These are phyloP conservation scores for Chiroxiphia lanceolata DNA, from an alignment of 2,797 vertebrate species.

Conservation along the genomic window DNA sequence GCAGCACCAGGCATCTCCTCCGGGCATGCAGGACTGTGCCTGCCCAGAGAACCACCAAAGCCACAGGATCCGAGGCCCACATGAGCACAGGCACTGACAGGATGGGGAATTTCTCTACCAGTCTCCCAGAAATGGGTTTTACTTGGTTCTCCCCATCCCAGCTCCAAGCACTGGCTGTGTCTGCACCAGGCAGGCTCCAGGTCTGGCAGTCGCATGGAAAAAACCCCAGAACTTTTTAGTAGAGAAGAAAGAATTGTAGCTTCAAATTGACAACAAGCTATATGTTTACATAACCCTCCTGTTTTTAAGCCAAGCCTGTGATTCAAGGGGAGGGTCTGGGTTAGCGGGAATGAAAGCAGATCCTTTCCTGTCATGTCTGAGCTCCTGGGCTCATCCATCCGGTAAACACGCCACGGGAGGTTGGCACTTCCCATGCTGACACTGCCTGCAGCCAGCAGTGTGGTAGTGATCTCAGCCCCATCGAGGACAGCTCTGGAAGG, in stretches of 20 bases:
- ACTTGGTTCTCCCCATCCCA: neutral
- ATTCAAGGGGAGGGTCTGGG: constrained; percentile 27
- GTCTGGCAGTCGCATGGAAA: neutral
- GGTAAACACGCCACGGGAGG: neutral
- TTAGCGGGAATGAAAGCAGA: neutral
- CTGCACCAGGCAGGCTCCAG: neutral
- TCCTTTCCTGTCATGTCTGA: constrained; percentile 37
- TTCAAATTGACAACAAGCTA: neutral
- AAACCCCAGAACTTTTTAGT: neutral
- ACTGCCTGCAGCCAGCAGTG: neutral
- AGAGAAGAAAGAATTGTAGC: neutral
- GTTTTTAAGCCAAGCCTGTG: neutral
- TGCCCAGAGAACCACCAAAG: neutral
- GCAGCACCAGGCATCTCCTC: neutral
- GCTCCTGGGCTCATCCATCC: neutral
- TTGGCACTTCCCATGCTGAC: neutral
- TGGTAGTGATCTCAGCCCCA: neutral
- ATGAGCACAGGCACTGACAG: neutral
- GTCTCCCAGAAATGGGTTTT: neutral
- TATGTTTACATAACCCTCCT: constrained; percentile 15
- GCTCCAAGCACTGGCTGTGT: neutral
- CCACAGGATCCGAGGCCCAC: fast-evolving
- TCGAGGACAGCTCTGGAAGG: neutral
- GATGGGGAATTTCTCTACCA: neutral
- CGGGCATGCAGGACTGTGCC: fast-evolving